phyloP scores from a whole-genome alignment of 2,888 invertebrate genomes.

The Macrophya alboannulata region DNA sequence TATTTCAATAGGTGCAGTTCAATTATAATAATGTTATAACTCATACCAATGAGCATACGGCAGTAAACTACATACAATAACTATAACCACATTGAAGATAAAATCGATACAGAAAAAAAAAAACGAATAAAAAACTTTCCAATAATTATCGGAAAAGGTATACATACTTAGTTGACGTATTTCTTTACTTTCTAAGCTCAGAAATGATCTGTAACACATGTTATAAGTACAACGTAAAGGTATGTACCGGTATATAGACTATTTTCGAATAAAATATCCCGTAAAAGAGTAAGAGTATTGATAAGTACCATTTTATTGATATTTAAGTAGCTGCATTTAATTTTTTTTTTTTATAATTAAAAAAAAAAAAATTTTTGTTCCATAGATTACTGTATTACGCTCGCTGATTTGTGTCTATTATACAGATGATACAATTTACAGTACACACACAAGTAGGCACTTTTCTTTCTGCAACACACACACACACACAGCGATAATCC shows the following conservation, averaged over 20 bases:
- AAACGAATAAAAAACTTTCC: background rate
- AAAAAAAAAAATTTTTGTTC: background rate
- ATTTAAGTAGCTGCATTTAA: background rate
- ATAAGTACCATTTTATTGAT: conserved; percentile 23
- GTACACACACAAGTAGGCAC: conserved; percentile 44
- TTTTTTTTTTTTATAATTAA: background rate
- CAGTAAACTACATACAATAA: conserved; percentile 21
- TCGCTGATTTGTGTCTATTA: conserved; percentile 37
- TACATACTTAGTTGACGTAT: background rate
- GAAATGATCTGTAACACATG: background rate
- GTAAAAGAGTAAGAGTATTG: background rate
- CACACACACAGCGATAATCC: conserved; percentile 26
- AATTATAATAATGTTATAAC: conserved; percentile 30
- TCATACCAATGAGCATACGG: conserved; percentile 39
- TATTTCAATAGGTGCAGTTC: conserved; percentile 17
- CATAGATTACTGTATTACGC: conserved; percentile 48
- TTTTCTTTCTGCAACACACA: conserved; percentile 32
- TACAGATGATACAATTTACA: conserved; percentile 25
- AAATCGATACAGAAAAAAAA: background rate
- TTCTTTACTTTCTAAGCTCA: background rate
- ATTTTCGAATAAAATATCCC: conserved; percentile 17
- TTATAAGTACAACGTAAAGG: background rate
- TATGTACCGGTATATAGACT: background rate
- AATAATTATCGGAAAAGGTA: background rate
- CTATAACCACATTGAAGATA: background rate